Evolutionary conservation across 2,888 invertebrate genomes (phyloP).

Genomic region (Podotricha telesiphe): DNA sequence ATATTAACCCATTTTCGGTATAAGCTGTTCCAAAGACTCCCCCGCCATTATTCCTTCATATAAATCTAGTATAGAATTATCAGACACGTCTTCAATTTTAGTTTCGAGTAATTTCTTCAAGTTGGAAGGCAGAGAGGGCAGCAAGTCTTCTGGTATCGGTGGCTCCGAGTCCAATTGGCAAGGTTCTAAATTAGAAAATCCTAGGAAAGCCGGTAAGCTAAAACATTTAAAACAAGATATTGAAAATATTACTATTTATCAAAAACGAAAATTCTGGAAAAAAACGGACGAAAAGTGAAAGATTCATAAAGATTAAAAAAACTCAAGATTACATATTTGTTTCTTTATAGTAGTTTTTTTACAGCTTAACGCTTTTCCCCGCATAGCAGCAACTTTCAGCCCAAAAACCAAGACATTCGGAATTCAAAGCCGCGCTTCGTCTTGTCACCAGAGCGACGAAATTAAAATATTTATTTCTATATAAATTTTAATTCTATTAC

Average conservation of each 20-base stretch:
- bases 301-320: no score
- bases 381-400: no score
- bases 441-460: no score
- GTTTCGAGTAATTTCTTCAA: constrained; percentile 56
- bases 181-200: constrained; percentile 56
- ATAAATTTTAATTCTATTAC: no score
- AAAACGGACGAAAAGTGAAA: no score
- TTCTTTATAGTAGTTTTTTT: no score
- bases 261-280: no score
- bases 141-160: constrained; percentile 67
- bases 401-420: no score
- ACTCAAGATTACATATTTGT: no score
- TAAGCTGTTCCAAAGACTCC: constrained; percentile 65
- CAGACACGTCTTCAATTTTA: constrained; percentile 43
- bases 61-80: constrained; percentile 55
- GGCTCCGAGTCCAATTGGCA: constrained; percentile 54
- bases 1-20: constrained; percentile 67
- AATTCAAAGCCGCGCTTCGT: no score
- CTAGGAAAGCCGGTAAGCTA: constrained; percentile 71
- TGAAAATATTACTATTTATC: neutral
- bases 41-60: constrained; percentile 65
- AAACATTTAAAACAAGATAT: constrained; percentile 19
- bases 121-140: constrained; percentile 60
- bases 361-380: no score
- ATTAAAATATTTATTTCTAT: no score